These are phyloP conservation scores for Grammomys dolichurus DNA, from an alignment of 2,113 vertebrate species.

Conservation along the genomic window DNA sequence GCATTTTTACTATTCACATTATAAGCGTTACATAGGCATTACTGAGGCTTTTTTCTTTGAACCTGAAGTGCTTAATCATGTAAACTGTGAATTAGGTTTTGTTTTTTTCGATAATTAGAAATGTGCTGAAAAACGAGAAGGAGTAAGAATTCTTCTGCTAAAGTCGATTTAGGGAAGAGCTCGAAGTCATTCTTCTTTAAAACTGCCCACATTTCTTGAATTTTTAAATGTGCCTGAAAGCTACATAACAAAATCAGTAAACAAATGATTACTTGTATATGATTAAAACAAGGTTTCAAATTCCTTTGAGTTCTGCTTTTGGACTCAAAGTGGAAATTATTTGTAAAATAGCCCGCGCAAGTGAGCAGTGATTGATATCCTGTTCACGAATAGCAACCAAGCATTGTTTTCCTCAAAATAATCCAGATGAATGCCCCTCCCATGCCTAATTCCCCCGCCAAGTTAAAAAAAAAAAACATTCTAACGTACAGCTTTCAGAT, in stretches of 20 bases:
- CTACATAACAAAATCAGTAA: slow-evolving; percentile 23
- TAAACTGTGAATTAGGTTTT: slow-evolving; percentile 59
- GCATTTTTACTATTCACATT: slow-evolving; percentile 58
- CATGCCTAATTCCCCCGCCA: not conserved
- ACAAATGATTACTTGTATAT: not conserved
- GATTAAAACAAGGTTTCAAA: slow-evolving; percentile 56
- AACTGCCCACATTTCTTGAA: slow-evolving; percentile 10
- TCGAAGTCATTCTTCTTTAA: slow-evolving; percentile 32
- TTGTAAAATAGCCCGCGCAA: not conserved
- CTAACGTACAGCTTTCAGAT: not conserved
- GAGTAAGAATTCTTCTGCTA: slow-evolving; percentile 31
- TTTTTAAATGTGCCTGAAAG: slow-evolving; percentile 47
- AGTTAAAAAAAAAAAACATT: slow-evolving; percentile 10
- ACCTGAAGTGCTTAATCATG: slow-evolving; percentile 55
- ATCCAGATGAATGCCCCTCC: not conserved
- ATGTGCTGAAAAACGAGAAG: slow-evolving; percentile 32
- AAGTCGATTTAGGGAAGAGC: slow-evolving; percentile 29
- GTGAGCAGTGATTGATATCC: slow-evolving; percentile 41
- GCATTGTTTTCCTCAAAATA: slow-evolving; percentile 54
- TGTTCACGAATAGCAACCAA: slow-evolving; percentile 27
- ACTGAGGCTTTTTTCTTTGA: slow-evolving; percentile 62
- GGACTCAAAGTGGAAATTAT: slow-evolving; percentile 30
- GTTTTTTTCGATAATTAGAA: slow-evolving; percentile 44
- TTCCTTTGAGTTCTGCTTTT: slow-evolving; percentile 37
- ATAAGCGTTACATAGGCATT: slow-evolving; percentile 40